Conservation (phyloP, 2,888 invertebrate species). For the Pyrochroa serraticornis region DNA sequence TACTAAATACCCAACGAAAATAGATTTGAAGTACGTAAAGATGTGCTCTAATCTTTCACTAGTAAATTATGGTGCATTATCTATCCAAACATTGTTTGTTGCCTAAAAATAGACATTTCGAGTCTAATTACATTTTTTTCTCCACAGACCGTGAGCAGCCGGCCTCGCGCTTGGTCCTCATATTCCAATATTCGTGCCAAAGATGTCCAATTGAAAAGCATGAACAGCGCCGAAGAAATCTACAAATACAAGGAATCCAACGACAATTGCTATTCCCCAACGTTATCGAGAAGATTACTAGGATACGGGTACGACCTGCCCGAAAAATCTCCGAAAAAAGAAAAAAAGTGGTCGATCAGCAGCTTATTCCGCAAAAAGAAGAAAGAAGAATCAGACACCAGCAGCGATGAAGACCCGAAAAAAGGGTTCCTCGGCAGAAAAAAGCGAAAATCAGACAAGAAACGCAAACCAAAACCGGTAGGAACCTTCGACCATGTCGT, state of each 20-base stretch:
- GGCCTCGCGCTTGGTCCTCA: conserved; percentile 56
- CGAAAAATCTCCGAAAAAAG: conserved; percentile 63
- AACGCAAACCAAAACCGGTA: conserved; percentile 63
- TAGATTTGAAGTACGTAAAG: conserved; percentile 16
- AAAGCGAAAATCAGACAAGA: conserved; percentile 57
- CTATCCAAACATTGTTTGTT: conserved; percentile 8
- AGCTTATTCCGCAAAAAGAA: conserved; percentile 79
- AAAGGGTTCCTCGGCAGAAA: conserved; percentile 55
- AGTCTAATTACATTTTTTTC: conserved; percentile 7
- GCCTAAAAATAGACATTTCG: conserved; percentile 3
- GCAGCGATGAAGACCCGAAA: conserved; percentile 53
- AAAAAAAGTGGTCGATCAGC: conserved; percentile 81
- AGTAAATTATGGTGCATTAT: conserved; percentile 12
- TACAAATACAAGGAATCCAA: conserved; percentile 39
- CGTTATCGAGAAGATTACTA: conserved; percentile 51
- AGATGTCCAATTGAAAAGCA: conserved; percentile 45
- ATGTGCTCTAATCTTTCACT: neutral
- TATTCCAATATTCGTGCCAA: conserved; percentile 51
- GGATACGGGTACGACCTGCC: conserved; percentile 61
- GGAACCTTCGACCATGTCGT: conserved; percentile 74
- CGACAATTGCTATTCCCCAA: conserved; percentile 46
- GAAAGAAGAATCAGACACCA: conserved; percentile 66
- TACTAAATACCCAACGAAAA: conserved; percentile 13
- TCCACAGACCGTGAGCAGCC: conserved; percentile 57
- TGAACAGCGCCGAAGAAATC: conserved; percentile 55